A percentile compares a stretch with the other conserved stretches of the same genome.
Evolutionary conservation across 2,888 invertebrate genomes (phyloP).

Genomic region (Pycnomerus fuliginosus): DNA sequence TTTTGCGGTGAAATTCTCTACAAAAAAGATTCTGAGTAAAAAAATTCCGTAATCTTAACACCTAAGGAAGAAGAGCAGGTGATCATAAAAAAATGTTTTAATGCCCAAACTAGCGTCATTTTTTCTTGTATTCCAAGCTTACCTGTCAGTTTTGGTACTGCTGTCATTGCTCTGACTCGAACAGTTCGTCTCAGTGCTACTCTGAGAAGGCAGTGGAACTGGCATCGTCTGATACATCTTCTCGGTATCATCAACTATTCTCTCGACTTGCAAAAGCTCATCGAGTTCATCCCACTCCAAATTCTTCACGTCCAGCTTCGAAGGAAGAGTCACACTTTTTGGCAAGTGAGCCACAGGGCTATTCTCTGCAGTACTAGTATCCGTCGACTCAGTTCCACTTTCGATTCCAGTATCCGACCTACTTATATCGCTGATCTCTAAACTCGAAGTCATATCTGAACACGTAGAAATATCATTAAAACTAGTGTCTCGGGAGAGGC

Average conservation of each 20-base stretch:
- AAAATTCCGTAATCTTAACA: too few relatives aligned
- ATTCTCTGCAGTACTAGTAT: slow-evolving; percentile 29
- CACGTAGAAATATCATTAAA: slow-evolving; percentile 47
- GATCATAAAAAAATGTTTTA: too few relatives aligned
- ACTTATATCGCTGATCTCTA: slow-evolving; percentile 29
- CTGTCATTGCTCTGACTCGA: slow-evolving; percentile 30
- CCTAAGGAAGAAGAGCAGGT: too few relatives aligned
- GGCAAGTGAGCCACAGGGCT: slow-evolving; percentile 34
- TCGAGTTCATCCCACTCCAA: slow-evolving; percentile 72
- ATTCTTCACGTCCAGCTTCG: slow-evolving; percentile 65
- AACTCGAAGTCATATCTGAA: slow-evolving; percentile 34
- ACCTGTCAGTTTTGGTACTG: slow-evolving; percentile 27
- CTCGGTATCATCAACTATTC: slow-evolving; percentile 62
- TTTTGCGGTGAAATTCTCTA: too few relatives aligned
- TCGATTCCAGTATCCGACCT: slow-evolving; percentile 39
- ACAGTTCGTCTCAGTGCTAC: slow-evolving; percentile 50
- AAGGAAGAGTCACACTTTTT: slow-evolving; percentile 60
- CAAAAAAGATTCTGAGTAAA: too few relatives aligned
- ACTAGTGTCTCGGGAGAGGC: slow-evolving; percentile 48
- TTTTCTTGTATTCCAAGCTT: slow-evolving; percentile 1
- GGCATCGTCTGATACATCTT: slow-evolving; percentile 74
- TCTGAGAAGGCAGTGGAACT: slow-evolving; percentile 59
- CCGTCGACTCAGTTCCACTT: slow-evolving; percentile 35
- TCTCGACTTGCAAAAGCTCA: slow-evolving; percentile 68
- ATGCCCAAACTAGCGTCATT: too few relatives aligned